phyloP scores from a whole-genome alignment of 2,888 invertebrate genomes.

The Priocnemis perturbator region DNA sequence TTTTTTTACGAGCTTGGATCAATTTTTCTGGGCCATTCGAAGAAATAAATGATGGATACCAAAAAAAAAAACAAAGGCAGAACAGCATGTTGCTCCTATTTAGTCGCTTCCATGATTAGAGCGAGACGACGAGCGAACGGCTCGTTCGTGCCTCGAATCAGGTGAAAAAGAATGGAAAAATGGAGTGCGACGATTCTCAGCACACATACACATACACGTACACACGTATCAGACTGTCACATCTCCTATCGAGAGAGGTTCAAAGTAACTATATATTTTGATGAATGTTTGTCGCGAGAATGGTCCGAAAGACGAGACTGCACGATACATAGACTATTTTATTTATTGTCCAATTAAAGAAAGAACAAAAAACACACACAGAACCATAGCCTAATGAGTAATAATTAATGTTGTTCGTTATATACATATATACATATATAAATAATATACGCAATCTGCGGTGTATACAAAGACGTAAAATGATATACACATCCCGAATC shows the following conservation, averaged over 20 bases:
- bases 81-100: too few species aligned
- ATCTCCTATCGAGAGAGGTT: too few species aligned
- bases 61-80: neutral
- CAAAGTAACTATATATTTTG: too few species aligned
- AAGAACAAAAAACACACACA: too few species aligned
- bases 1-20: too few species aligned
- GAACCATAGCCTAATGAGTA: constrained; percentile 63
- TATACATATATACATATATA: constrained; percentile 23
- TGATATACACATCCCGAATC: constrained; percentile 26
- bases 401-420: constrained; percentile 71
- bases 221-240: too few species aligned
- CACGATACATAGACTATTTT: constrained; percentile 63
- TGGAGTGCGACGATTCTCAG: too few species aligned
- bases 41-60: neutral
- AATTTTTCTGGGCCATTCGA: too few species aligned
- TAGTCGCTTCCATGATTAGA: too few species aligned
- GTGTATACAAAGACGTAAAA: constrained; percentile 37
- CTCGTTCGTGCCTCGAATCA: neutral
- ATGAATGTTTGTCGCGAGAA: constrained; percentile 21
- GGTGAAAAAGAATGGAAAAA: constrained; percentile 3
- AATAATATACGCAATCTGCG: constrained; percentile 25
- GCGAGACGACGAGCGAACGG: too few species aligned
- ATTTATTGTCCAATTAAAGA: constrained; percentile 69
- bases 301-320: constrained; percentile 36
- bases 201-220: too few species aligned